A percentile compares a stretch with the other conserved stretches of the same genome.
phyloP scores from a whole-genome alignment of 2,888 invertebrate species.

The Coecobrya sp. region DNA sequence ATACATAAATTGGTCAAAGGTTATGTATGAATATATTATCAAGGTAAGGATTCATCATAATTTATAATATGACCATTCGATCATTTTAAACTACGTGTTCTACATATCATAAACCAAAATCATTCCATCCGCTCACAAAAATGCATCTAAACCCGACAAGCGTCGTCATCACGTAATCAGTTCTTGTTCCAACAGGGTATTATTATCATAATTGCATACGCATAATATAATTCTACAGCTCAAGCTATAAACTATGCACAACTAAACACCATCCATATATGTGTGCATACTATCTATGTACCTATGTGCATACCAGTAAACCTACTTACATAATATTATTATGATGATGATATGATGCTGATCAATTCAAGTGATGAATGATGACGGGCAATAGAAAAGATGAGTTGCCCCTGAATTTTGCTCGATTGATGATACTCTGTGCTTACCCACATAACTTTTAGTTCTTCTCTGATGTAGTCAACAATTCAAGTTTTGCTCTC shows the following conservation, averaged over 20 bases:
- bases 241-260: neutral
- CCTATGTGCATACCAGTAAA: no score
- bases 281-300: no score
- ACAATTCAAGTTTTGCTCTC: slow-evolving; percentile 42
- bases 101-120: neutral
- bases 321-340: slow-evolving; percentile 27
- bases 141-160: slow-evolving; percentile 37
- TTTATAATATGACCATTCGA: neutral
- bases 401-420: slow-evolving; percentile 37
- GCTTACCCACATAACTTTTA: slow-evolving; percentile 44
- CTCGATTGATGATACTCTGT: slow-evolving; percentile 32
- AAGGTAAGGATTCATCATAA: neutral
- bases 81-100: neutral
- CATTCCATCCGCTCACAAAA: slow-evolving; percentile 25
- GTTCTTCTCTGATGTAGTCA: neutral
- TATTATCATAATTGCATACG: slow-evolving; percentile 86
- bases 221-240: slow-evolving; percentile 74
- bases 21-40: neutral
- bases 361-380: slow-evolving; percentile 62
- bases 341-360: slow-evolving; percentile 61
- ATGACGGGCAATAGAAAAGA: slow-evolving; percentile 65
- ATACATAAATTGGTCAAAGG: neutral
- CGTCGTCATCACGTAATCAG: slow-evolving; percentile 86
- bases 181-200: slow-evolving; percentile 85
- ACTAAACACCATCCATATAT: neutral